Base-by-base conservation (phyloP, 1,140 invertebrate species). In the Lamellibrachia luymesi region DNA sequence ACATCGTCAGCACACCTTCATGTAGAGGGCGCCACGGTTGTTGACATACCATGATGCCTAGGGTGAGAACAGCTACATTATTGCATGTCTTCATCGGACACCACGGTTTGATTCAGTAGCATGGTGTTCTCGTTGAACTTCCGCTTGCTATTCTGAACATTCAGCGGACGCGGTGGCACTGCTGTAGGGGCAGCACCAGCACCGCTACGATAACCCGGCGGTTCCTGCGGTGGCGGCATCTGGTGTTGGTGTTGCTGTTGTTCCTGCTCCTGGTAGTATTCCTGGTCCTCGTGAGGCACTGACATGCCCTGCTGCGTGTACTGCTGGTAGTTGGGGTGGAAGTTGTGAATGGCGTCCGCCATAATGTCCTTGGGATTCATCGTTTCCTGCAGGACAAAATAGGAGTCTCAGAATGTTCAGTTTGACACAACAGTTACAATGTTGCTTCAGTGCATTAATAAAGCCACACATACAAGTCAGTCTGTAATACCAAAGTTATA, bases 361-460 rank as follows among this genome's bases (percentile, higher is more conserved):
- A 99, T 99, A 96, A 99, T 99, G 97, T 99, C 99, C 96, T 99
- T 98, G 90, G 99, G 99, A 97, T 99, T 99, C 98, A 99, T 99
- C 6, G 99, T 99, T 97, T 99, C 99, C 64, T 80, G 64, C 64
- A 22, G 64, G 64, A 80, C 13, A 13, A 56, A 6, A 80, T 22
- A 2, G 25, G 13, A 22, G 64, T 80, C 17, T 17, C 17, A 22
- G 2, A 80, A 6, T 80, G 17, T 22, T 8, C 25, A 17, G 25
- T 17, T 80, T 17, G 38, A 38, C 38, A 38, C 38, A 80, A 80
- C 17, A 17, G 64, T 17, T 8, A 22, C 4, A 80, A 2, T 22
- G 38, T 38, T 38, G 38, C 38, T 38, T 38, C 38, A 38, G 38
- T 38, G 38, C 38, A 38, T 38, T 38, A 38, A 38, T 38, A 38